Evolutionary conservation across 2,113 vertebrate species (phyloP), one percentile per base, ranked within the genome.

Genomic region (Silurus meridionalis): DNA sequence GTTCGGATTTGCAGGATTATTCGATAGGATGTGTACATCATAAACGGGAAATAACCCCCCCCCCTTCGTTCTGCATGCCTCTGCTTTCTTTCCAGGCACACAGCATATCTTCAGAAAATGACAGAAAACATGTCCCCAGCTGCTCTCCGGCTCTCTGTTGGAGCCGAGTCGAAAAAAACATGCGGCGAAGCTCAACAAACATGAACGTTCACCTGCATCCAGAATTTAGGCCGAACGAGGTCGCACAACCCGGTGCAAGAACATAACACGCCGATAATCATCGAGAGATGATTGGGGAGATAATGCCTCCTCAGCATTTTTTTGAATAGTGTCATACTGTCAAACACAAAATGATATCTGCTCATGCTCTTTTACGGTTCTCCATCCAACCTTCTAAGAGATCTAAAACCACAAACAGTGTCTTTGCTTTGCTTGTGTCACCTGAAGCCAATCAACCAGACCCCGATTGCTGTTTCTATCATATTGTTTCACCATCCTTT

Each of bases 141-240:
- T 86, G 81, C 66, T 69, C 78, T 72, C 4, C 8, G 48, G 28
- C 67, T 72, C 88, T 79, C 83, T 77, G 85, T 75, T 75, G 75
- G 48, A 89, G 78, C 83, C 37, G 50, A 87, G 66, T 46, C 50
- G 4, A 74, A 63, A 74, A 63, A 23, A 64, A 75, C 89, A 82
- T 82, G 61, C 67, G 11, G 86, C 3, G 75, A 67, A 78, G 15
- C 28, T 11, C 74, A 88, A 89, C 85, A 89, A 89, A 86, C 84
- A 60, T 23, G 53, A 15, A 1, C n/a, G 15, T 9, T 83, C 58
- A 83, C 80, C 82, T 64, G 82, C 61, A 37, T 88, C 82, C 75
- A 85, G 83, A 69, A 53, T 82, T 85, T 46, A 21, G 63, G 15
- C n/a, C 28, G 15, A 78, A 53, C 19, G 11, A 77, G 69, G 25